phyloP scores from a whole-genome alignment of 2,797 vertebrate genomes.

The Oryzias sinensis region DNA sequence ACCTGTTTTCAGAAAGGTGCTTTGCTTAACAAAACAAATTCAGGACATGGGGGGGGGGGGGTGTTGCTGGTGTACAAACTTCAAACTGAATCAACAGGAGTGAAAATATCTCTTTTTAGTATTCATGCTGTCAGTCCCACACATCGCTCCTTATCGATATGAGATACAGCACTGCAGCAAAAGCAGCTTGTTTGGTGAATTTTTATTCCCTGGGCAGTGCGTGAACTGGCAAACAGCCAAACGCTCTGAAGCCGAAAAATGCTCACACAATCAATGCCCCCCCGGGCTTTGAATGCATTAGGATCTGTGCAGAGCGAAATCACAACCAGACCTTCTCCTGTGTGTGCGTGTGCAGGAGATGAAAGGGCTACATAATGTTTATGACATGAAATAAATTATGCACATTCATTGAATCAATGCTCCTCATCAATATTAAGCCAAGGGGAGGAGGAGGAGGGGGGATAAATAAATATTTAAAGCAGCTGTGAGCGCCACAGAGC shows the following conservation, averaged over 20 bases:
- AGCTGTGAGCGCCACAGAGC: too few relatives aligned
- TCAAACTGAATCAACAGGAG: slow-evolving; percentile 45
- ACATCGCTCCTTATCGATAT: slow-evolving; percentile 48
- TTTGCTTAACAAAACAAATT: slow-evolving; percentile 19
- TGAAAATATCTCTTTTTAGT: slow-evolving; percentile 51
- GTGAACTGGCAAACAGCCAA: slow-evolving; percentile 26
- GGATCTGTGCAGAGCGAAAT: not conserved
- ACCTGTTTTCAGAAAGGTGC: slow-evolving; percentile 29
- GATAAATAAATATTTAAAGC: too few relatives aligned
- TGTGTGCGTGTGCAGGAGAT: not conserved
- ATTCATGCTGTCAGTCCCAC: slow-evolving; percentile 51
- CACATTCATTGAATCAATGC: not conserved
- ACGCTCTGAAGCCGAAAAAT: slow-evolving; percentile 10
- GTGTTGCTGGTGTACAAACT: slow-evolving; percentile 18
- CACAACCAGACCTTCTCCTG: not conserved
- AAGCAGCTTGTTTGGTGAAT: slow-evolving; percentile 44
- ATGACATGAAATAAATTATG: not conserved
- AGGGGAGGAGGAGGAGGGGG: not conserved
- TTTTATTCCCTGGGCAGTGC: slow-evolving; percentile 23
- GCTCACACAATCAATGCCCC: slow-evolving; percentile 6
- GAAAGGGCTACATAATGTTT: not conserved
- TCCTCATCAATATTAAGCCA: not conserved
- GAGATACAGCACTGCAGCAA: slow-evolving; percentile 29
- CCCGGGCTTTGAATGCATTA: too few relatives aligned
- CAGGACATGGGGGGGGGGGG: slow-evolving; percentile 10